Percentiles rank a stretch among this genome's conserved stretches.
These are phyloP conservation scores for Tadarida brasiliensis DNA, from an alignment of 2,797 vertebrate genomes.

Conservation along the genomic window DNA sequence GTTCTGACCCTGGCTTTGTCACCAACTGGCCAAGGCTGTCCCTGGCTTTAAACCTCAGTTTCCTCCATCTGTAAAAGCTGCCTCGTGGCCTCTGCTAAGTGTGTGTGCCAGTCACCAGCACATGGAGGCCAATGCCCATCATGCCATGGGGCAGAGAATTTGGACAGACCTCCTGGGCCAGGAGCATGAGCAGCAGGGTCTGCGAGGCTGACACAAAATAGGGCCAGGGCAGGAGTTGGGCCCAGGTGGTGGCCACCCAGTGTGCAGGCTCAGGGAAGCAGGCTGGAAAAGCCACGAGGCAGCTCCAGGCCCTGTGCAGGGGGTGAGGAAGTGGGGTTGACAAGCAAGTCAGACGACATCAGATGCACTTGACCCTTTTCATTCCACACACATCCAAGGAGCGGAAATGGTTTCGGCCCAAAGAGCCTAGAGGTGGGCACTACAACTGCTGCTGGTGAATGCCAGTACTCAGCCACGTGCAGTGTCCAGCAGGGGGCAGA, in stretches of 20 bases:
- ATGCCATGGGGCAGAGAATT: not conserved
- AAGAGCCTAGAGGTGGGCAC: not conserved
- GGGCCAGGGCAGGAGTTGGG: not conserved
- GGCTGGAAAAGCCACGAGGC: not conserved
- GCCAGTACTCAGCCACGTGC: not conserved
- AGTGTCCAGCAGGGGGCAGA: not conserved
- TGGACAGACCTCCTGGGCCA: not conserved
- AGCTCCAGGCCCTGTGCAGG: not conserved
- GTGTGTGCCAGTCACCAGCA: not conserved
- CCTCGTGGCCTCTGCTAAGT: not conserved
- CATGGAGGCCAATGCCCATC: accelerated
- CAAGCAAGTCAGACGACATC: accelerated
- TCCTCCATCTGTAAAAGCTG: not conserved
- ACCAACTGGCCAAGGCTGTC: not conserved
- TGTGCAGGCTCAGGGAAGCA: not conserved
- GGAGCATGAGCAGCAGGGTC: not conserved
- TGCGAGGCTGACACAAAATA: not conserved
- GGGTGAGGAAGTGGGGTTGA: not conserved
- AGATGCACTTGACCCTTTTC: not conserved
- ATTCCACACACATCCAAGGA: not conserved
- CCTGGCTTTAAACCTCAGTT: not conserved
- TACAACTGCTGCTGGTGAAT: accelerated
- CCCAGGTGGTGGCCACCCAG: not conserved
- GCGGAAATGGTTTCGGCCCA: not conserved
- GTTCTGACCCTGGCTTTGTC: not conserved